A percentile compares a stretch with the other conserved stretches of the same genome.
Conservation (phyloP, 2,113 vertebrate species). For the Tinamus guttatus region DNA sequence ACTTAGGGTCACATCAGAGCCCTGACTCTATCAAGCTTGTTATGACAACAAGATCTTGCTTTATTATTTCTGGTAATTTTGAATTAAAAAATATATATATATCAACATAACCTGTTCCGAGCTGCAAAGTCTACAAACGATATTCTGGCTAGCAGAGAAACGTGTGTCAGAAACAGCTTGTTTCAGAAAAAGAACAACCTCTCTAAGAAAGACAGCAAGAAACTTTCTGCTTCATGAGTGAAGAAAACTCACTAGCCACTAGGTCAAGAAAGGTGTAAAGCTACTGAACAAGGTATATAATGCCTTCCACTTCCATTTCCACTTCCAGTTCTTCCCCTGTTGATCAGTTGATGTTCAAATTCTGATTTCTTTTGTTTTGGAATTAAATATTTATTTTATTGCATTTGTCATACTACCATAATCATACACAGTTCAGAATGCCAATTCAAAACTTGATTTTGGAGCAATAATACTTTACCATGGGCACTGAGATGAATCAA, state of each 20-base stretch:
- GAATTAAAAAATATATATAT: neutral
- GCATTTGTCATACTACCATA: neutral
- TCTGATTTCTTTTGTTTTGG: neutral
- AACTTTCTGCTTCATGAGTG: neutral
- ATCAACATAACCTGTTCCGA: neutral
- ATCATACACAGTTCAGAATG: neutral
- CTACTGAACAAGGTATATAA: neutral
- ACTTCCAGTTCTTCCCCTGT: neutral
- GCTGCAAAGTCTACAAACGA: neutral
- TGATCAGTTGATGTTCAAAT: neutral
- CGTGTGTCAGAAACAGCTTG: accelerated
- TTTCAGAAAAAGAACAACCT: neutral
- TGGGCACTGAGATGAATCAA: neutral
- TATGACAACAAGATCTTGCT: neutral
- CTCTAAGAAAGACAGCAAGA: neutral
- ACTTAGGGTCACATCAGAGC: neutral
- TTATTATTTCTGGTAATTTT: neutral
- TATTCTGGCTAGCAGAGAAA: neutral
- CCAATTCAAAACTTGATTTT: neutral
- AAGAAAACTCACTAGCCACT: neutral
- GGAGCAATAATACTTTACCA: neutral
- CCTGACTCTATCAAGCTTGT: neutral
- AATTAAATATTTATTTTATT: neutral
- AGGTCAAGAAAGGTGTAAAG: neutral
- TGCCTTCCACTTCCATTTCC: too few relatives aligned